Evolutionary conservation across 2,888 invertebrate species (phyloP), one percentile per base, ranked within the genome.

Genomic region (Hesperia comma): DNA sequence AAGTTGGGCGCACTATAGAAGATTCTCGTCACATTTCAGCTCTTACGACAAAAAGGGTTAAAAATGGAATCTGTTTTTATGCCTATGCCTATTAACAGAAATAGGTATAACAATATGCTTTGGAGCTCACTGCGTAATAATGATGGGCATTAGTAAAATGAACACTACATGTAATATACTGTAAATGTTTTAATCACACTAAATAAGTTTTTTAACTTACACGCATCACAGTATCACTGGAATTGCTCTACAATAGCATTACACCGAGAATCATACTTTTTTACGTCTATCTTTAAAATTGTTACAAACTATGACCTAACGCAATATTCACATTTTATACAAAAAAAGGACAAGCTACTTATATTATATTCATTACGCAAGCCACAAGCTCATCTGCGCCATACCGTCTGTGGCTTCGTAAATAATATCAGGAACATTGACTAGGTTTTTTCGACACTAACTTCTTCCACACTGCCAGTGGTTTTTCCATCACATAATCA

Each of bases 401-500:
- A 1, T 51, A 40, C 7, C 41, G 4, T 21, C 21, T 56, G 10
- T 63, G 46, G 40, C 63, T 57, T 26, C 63, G 32, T 14, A 57
- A 12, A 3, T n/a, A 51, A 19, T 66, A 60, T 64, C 64, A 64
- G 58, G 43, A 49, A 58, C 64, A 66, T 15, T 41, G 17, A 33
- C 19, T 64, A 62, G 66, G 43, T 61, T 76, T 69, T 71, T 74
- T 78, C 0, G 79, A 69, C 66, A 89, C 72, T 60, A 79, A 73
- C 21, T 68, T 70, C 71, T 80, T 83, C 93, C 93, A 93, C 17
- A 72, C 69, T 61, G 76, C 78, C 1, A 84, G 33, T 46, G 86
- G 76, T 71, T 83, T 90, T 46, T 83, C 79, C 74, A 74, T 79
- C 0, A 92, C 80, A 69, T 85, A 87, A 63, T 80, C 77, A 58